Conservation (phyloP, 2,797 vertebrate species). For the Thalassophryne amazonica region DNA sequence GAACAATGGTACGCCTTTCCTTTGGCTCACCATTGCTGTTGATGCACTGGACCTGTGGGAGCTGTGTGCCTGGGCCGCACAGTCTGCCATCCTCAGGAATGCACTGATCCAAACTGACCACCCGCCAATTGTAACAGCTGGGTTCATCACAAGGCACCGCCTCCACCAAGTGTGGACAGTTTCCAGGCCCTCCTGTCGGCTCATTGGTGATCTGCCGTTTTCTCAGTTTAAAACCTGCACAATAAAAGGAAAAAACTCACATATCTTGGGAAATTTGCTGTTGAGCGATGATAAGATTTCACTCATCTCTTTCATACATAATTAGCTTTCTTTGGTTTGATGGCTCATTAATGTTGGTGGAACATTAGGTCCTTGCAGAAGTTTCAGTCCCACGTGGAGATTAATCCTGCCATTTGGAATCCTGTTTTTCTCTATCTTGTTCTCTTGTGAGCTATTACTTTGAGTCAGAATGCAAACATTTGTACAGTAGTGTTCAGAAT, state of each 20-base stretch:
- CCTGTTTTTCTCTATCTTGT: too few species aligned
- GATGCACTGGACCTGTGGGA: slow-evolving; percentile 82
- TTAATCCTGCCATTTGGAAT: background rate
- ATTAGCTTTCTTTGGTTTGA: slow-evolving; percentile 8
- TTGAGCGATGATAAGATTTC: too few species aligned
- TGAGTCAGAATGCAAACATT: too few species aligned
- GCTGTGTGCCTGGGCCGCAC: slow-evolving; percentile 86
- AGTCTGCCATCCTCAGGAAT: slow-evolving; percentile 80
- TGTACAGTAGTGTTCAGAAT: too few species aligned
- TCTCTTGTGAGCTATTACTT: too few species aligned
- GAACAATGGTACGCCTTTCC: background rate
- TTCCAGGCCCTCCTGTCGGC: slow-evolving; percentile 85
- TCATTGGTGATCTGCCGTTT: slow-evolving; percentile 84
- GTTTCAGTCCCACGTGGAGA: background rate
- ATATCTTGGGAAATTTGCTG: too few species aligned
- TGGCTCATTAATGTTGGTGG: slow-evolving; percentile 21
- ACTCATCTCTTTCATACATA: too few species aligned
- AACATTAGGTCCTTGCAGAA: background rate
- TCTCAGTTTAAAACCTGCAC: slow-evolving; percentile 90
- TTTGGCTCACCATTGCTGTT: slow-evolving; percentile 85
- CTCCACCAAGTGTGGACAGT: slow-evolving; percentile 93
- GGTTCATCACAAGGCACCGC: slow-evolving; percentile 95
- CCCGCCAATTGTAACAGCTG: slow-evolving; percentile 87
- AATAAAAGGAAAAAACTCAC: background rate
- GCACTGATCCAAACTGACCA: slow-evolving; percentile 82